Evolutionary conservation across 2,797 vertebrate genomes (phyloP), one percentile per base, ranked within the genome.

Genomic region (Mionectes olivaceus): DNA sequence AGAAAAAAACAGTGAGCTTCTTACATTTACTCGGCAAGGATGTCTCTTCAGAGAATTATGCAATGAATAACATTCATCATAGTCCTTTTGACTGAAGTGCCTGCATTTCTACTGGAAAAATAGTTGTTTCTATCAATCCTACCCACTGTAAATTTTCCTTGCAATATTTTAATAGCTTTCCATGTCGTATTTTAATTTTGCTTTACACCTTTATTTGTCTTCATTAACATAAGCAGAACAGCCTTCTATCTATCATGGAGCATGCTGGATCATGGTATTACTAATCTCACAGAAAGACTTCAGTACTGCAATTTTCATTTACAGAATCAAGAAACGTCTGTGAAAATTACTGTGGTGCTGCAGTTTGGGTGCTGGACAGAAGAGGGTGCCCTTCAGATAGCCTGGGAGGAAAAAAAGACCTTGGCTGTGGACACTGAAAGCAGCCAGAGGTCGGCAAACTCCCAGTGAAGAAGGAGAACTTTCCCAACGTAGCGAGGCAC

Each of bases 301-400:
- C 13, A 17, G 14, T 2, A 2, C 30, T 15, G 32, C 44, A 23
- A 2, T 67, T 83, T 46, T 30, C 43, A 9, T 25, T 63, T 4
- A 4, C 19, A 47, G 37, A 46, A 27, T 25, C 13, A 5, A 27
- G 55, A 27, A 18, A 8, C 28, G 8, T 6, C 30, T 27, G 35
- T 6, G 18, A 9, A 41, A 24, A 32, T 27, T 39, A 8, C 10
- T 1, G 59, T 3, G 59, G 15, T 25, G 65, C 23, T 95, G 95
- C 89, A 86, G 3, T 96, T 32, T 77, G 76, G 25, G 18, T 25
- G 74, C 57, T 35, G 93, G 85, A 64, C 93, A 78, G 95, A 81
- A 96, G 95, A 95, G 95, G 93, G 95, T 80, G 76, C 93, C 69
- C 73, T 86, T 83, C 84, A 68, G 71, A 83, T 75, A 85, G 87